Conservation (phyloP, 2,797 vertebrate genomes). For the Meriones psammophilus region DNA sequence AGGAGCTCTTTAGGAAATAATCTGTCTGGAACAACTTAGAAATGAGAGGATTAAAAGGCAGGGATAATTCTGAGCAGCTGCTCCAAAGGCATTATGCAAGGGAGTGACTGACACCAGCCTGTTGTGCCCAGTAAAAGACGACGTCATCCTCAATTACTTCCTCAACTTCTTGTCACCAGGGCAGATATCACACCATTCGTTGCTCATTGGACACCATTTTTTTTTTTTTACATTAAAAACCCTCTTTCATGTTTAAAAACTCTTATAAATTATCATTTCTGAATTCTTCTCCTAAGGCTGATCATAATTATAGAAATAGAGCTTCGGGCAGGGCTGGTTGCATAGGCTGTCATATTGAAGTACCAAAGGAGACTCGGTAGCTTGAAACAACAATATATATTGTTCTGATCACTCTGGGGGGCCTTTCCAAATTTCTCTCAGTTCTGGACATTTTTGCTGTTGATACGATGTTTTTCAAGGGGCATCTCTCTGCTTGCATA, state of each 20-base stretch:
- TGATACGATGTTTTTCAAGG: neutral
- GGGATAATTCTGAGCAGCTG: conserved; percentile 80
- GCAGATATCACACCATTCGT: neutral
- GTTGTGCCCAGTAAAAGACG: conserved; percentile 17
- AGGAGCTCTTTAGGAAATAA: conserved; percentile 84
- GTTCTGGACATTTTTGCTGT: neutral
- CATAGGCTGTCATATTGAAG: neutral
- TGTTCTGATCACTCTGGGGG: neutral
- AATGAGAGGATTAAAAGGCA: conserved; percentile 85
- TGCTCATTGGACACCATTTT: neutral
- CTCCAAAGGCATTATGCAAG: conserved; percentile 66
- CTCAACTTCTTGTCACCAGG: neutral
- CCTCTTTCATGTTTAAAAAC: neutral
- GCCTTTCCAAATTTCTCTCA: neutral
- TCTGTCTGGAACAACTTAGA: conserved; percentile 83
- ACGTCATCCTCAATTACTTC: conserved; percentile 37
- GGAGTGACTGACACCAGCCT: conserved; percentile 33
- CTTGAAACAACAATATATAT: neutral
- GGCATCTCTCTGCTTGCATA: neutral
- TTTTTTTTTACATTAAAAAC: neutral
- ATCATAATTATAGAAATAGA: neutral
- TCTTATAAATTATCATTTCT: neutral
- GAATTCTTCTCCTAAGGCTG: neutral
- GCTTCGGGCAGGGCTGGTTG: neutral
- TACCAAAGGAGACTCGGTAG: accelerated